Evolutionary conservation across 2,797 vertebrate genomes (phyloP).

Genomic region (Anguilla obscura): DNA sequence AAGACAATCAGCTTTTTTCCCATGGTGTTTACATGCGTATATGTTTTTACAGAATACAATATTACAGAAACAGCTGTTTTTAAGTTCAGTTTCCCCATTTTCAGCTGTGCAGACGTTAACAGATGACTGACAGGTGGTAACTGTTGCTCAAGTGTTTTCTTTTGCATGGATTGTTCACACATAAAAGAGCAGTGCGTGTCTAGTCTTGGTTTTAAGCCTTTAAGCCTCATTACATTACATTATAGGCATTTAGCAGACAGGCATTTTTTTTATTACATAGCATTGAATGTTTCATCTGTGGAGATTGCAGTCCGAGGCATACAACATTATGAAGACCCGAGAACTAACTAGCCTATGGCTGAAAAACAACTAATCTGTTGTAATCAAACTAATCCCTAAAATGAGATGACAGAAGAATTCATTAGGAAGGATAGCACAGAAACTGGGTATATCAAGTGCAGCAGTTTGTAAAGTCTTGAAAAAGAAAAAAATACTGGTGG

Average conservation of each 20-base stretch:
- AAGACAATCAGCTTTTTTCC: not conserved
- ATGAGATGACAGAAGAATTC: not conserved
- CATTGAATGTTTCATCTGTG: not conserved
- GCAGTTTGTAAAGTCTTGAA: not conserved
- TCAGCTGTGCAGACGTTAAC: not conserved
- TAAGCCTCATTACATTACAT: not conserved
- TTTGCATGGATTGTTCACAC: not conserved
- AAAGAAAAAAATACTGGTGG: not conserved
- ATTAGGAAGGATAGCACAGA: slow-evolving; percentile 1
- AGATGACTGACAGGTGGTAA: not conserved
- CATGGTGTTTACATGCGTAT: not conserved
- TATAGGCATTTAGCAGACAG: too few species aligned
- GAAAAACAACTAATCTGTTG: not conserved
- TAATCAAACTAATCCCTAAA: not conserved
- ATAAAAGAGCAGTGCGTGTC: not conserved
- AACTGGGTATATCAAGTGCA: not conserved
- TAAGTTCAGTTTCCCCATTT: not conserved
- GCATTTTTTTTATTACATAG: too few species aligned
- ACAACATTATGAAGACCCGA: not conserved
- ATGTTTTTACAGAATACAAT: not conserved
- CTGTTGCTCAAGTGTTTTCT: not conserved
- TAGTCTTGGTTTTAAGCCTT: not conserved
- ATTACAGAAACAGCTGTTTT: not conserved
- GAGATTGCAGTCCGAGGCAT: not conserved
- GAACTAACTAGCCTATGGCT: not conserved